Conservation (phyloP, 1,140 invertebrate species). For the Achatina immaculata region DNA sequence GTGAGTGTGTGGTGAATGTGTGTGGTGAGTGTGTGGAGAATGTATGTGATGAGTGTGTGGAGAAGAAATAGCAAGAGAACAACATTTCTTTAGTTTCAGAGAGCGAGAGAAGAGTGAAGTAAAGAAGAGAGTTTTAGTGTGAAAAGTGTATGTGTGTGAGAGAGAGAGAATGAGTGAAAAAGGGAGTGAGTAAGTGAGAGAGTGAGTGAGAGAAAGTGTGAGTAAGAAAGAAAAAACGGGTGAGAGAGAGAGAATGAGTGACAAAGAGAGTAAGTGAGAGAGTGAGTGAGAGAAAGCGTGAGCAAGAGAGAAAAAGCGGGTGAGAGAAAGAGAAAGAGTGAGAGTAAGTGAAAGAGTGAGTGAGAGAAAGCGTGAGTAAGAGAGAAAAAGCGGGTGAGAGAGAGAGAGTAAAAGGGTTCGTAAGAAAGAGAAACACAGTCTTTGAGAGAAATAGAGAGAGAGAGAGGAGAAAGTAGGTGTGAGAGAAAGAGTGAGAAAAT, state of each 20-base stretch:
- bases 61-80: too few relatives aligned
- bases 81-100: too few relatives aligned
- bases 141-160: too few relatives aligned
- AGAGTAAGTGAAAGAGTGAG: constrained; percentile 18
- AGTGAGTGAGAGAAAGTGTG: neutral
- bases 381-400: neutral
- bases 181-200: neutral
- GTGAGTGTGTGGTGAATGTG: too few relatives aligned
- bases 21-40: too few relatives aligned
- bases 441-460: constrained; percentile 8
- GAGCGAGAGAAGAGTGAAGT: too few relatives aligned
- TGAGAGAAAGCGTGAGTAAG: constrained; percentile 21
- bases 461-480: constrained; percentile 8
- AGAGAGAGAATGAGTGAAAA: too few relatives aligned
- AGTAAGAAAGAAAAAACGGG: neutral
- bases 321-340: constrained; percentile 34
- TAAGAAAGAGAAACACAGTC: constrained; percentile 18
- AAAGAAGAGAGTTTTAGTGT: too few relatives aligned
- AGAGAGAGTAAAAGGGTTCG: neutral
- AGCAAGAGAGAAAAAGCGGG: constrained; percentile 16
- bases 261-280: neutral
- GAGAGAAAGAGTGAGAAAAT: too few relatives aligned
- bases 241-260: neutral
- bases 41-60: too few relatives aligned
- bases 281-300: neutral